Conservation (phyloP, 2,888 invertebrate species). For the Fragum sueziense region DNA sequence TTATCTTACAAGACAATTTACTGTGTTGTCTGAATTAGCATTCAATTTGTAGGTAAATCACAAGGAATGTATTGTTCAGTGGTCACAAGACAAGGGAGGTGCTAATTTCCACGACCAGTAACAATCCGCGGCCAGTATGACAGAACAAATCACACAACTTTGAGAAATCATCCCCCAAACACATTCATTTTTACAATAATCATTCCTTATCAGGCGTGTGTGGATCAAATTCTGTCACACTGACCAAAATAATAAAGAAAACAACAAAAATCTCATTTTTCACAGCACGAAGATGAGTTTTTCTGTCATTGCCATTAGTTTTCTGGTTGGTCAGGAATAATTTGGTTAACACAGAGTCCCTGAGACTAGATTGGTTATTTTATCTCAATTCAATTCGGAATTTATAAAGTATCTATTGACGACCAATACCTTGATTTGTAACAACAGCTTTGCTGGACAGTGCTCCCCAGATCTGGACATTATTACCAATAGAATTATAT, state of each 20-base stretch:
- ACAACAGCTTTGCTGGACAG: no score
- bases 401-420: no score
- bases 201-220: neutral
- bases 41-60: no score
- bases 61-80: no score
- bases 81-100: no score
- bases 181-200: conserved; percentile 9
- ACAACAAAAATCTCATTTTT: neutral
- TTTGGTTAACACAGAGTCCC: no score
- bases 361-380: neutral
- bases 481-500: no score
- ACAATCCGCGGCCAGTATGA: neutral
- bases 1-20: no score
- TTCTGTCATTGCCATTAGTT: neutral
- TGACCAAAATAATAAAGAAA: neutral
- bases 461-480: no score
- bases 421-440: no score
- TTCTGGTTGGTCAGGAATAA: neutral
- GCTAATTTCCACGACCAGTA: neutral
- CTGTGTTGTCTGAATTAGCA: no score
- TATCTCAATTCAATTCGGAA: no score
- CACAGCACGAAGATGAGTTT: neutral
- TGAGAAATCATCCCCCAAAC: conserved; percentile 2
- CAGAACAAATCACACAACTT: conserved; percentile 6
- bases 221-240: neutral